Base-by-base conservation (phyloP, 2,797 vertebrate genomes). In the Erpetoichthys calabaricus region DNA sequence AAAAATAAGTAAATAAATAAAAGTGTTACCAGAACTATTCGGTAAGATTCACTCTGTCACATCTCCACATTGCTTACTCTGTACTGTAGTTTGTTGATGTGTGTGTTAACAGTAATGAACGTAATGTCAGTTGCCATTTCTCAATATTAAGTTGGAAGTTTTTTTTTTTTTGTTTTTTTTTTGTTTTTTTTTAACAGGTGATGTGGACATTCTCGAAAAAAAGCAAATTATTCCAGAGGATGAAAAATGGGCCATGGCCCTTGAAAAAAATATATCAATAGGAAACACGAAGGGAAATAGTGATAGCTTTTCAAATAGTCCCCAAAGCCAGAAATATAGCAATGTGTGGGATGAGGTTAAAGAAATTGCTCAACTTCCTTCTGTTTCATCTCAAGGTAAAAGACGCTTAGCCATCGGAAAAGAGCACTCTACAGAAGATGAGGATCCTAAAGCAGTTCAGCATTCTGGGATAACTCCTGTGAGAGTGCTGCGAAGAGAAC, bases 401-500 rank as follows among this genome's bases (percentile, higher is more conserved):
- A 60, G 57, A 43, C 64, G 65, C 47, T 51, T 66, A 47, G 57
- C 68, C 50, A 61, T 41, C 56, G 59, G 9, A 5, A 70, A 71
- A 44, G 64, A 70, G 43, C 67, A 64, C 62, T 56, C 57, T 58
- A 69, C 65, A 62, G 55, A 41, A n/a, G 61, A 65, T 50, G 67
- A 65, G 53, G 56, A 45, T 63, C 67, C 63, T 6, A 53, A 57
- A 1, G 1, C 53, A 53, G 62, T 45, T 42, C 74, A 71, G 4
- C 66, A 77, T 59, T 68, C 71, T 57, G 75, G 80, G 60, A 57
- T 78, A 69, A 81, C 70, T 8, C 79, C 77, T 52, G 72, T 90
- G 50, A 83, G 85, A 63, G 7, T 91, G 51, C 76, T 76, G 63
- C 81, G 83, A 53, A 78, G 69, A 75, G 81, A 90, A 47, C 68